Evolutionary conservation across 2,797 vertebrate genomes (phyloP), one percentile per base, ranked within the genome.

Genomic region (Pteropus rufus): DNA sequence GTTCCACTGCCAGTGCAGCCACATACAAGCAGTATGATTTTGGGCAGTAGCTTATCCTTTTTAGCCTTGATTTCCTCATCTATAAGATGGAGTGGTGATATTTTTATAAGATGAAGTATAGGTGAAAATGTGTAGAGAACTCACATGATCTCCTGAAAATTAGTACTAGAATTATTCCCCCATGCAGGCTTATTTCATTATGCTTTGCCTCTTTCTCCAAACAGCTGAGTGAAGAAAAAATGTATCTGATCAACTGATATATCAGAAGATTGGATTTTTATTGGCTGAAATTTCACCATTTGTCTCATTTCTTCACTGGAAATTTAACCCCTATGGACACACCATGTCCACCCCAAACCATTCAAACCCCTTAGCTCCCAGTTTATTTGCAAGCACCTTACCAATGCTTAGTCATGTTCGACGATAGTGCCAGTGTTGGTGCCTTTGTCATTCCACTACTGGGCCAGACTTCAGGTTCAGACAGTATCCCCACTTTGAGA

Each of bases 21-120:
- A 94, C 49, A 16, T 52, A 64, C 12, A 89, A 89, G 58, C 69
- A 49, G 19, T 75, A 69, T 96, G 83, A 93, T 70, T 94, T 91
- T 84, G 29, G 31, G 64, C 31, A 60, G 31, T 69, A 64, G n/a
- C 39, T 94, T 81, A 36, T 69, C 76, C 34, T 96, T 79, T 60
- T 67, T 72, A 77, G 52, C 46, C 83, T 96, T 26, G 14, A 70
- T 87, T 60, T 87, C 67, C 60, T 96, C 54, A 36, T 72, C 56
- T 93, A 54, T 70, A 81, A 96, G 88, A 85, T 82, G 36, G 23
- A 93, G 4, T 91, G 10, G 7, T 93, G 31, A 56, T 84, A 29
- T 82, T 90, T 97, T 93, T 65, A 49, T 91, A 96, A 90, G 36
- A 89, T 83, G 85, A 88, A 90, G 19, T 60, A 62, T 84, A 88